These are phyloP conservation scores for Temnothorax rugatulus DNA, from an alignment of 2,888 invertebrate species.

Conservation along the genomic window DNA sequence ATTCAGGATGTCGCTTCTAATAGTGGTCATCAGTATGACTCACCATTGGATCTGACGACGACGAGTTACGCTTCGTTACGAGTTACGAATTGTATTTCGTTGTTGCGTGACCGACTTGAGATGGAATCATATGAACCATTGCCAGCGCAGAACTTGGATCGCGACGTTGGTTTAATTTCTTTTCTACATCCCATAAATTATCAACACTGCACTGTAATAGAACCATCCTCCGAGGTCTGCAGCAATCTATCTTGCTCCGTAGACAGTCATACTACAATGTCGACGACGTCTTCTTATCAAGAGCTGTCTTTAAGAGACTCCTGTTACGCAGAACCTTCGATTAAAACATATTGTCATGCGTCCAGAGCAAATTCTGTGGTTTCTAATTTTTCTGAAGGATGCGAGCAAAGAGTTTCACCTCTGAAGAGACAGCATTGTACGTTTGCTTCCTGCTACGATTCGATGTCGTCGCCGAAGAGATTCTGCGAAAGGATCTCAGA, in stretches of 20 bases:
- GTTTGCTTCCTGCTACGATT: constrained; percentile 78
- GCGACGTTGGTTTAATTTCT: constrained; percentile 72
- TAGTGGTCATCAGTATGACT: constrained; percentile 65
- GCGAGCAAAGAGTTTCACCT: constrained; percentile 61
- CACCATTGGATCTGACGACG: constrained; percentile 82
- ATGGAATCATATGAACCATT: constrained; percentile 74
- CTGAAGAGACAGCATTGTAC: constrained; percentile 76
- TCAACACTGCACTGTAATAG: constrained; percentile 59
- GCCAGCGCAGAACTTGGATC: constrained; percentile 73
- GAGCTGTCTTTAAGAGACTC: constrained; percentile 72
- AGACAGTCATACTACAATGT: constrained; percentile 62
- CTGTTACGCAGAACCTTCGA: constrained; percentile 74
- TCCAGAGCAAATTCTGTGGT: constrained; percentile 73
- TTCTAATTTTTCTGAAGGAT: constrained; percentile 48
- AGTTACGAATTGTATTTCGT: constrained; percentile 58
- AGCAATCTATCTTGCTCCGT: constrained; percentile 80
- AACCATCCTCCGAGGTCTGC: constrained; percentile 72
- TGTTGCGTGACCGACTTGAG: constrained; percentile 74
- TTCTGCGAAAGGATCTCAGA: constrained; percentile 72
- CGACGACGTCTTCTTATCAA: constrained; percentile 72
- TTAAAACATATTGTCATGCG: constrained; percentile 77
- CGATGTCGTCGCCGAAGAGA: constrained; percentile 75
- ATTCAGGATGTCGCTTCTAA: constrained; percentile 73
- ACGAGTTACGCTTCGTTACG: constrained; percentile 73
- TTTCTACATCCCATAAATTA: constrained; percentile 44